Conservation (phyloP, 2,888 invertebrate genomes). For the Homarus gammarus region DNA sequence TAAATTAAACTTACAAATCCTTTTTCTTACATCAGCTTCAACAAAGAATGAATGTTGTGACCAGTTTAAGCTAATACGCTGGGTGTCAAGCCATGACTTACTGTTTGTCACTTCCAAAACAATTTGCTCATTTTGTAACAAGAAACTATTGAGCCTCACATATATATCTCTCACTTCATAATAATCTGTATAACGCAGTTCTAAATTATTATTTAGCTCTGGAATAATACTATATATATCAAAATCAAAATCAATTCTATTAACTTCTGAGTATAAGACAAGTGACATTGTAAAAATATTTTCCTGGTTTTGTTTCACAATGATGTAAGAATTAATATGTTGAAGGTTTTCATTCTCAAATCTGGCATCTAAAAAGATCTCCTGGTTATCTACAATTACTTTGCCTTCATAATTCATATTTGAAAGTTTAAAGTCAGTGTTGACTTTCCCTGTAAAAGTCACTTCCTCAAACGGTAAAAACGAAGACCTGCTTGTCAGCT, state of each 20-base stretch:
- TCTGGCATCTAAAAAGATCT: constrained; percentile 14
- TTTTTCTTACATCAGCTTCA: not conserved
- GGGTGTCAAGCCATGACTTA: not conserved
- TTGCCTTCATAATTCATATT: constrained; percentile 23
- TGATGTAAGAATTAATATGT: not conserved
- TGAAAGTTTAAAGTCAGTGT: not conserved
- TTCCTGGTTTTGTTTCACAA: not conserved
- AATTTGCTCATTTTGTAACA: constrained; percentile 6
- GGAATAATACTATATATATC: constrained; percentile 9
- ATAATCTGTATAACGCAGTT: constrained; percentile 12
- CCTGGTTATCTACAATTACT: constrained; percentile 5
- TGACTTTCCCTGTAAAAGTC: constrained; percentile 31
- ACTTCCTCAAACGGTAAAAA: constrained; percentile 27
- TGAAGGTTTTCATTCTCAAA: constrained; percentile 7
- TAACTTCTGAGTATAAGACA: not conserved
- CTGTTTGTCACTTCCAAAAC: not conserved
- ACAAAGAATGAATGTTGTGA: not conserved
- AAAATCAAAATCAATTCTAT: not conserved
- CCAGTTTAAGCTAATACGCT: not conserved
- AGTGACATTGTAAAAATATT: not conserved
- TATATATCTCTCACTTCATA: not conserved
- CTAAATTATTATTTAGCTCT: constrained; percentile 1
- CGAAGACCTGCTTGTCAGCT: constrained; percentile 5
- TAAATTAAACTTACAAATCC: not conserved
- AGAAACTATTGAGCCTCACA: not conserved